Evolutionary conservation across 92 coral and sea anemone genomes (phyloP), one percentile per base, ranked within the genome.

Genomic region (Parazoanthus darwini): DNA sequence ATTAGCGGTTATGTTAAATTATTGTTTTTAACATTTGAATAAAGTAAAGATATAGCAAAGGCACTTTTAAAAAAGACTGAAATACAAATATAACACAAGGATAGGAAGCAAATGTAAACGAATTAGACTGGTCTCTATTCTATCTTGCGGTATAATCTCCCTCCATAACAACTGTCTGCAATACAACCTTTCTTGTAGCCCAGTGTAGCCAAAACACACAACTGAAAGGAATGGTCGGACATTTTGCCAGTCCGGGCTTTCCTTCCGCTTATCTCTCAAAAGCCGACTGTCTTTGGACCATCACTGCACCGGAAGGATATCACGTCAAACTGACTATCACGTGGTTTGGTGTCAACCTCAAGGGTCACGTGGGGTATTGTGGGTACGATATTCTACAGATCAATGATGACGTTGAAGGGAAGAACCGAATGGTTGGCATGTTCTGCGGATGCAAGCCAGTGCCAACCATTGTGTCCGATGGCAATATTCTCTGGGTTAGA

Each of bases 381-480:
- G 87, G 87, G 67, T 84, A 84, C 78, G 79, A 84, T 26, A 84
- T 84, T 74, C 74, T 84, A 29, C 87, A 84, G 79, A 20, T 84
- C 78, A 84, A 84, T 70, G 87, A 84, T 71, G 87, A 84, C 22
- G 65, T 84, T 23, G 38, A 35, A 70, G 87, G 87, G 1, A 46
- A n/a, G 23, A 84, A 74, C 43, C 87, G 87, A 0, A 84, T 84
- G 87, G n/a, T 84, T 13, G 79, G 87, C 20, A 84, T 84, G 87
- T 84, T 84, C 78, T 84, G 87, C 68, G 87, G 87, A n/a, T 84
- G 87, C 26, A 77, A 50, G 25, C 33, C 79, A 15, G 87, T 84
- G 1, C 68, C 87, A 10, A 42, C 87, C 16, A 3, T 84, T 2
- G 78, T 84, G 7, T 84, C 87, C 63, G 42, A 71, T 68, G 87